phyloP scores from a whole-genome alignment of 2,113 vertebrate species.

The Epinephelus moara region DNA sequence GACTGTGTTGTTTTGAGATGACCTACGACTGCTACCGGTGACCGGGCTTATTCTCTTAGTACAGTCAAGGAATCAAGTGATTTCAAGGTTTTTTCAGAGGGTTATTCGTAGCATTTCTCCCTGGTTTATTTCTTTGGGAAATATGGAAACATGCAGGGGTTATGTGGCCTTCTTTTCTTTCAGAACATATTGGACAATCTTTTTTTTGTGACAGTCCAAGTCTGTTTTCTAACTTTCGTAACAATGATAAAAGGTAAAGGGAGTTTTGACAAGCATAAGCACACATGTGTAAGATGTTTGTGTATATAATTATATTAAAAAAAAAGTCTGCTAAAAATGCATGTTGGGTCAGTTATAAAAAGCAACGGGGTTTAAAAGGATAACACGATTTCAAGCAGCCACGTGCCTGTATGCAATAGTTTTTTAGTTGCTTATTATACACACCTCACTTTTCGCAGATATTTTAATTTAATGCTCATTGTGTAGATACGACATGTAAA shows the following conservation, averaged over 20 bases:
- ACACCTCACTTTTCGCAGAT: constrained; percentile 42
- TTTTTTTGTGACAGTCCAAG: constrained; percentile 18
- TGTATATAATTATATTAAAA: constrained; percentile 32
- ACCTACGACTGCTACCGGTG: constrained; percentile 35
- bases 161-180: constrained; percentile 16
- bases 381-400: constrained; percentile 24
- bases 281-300: constrained; percentile 45
- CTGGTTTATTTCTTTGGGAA: constrained; percentile 12
- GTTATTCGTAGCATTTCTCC: constrained; percentile 38
- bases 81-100: constrained; percentile 37
- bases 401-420: constrained; percentile 37
- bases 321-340: constrained; percentile 20
- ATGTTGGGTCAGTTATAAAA: constrained; percentile 36
- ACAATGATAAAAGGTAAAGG: constrained; percentile 44
- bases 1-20: constrained; percentile 46
- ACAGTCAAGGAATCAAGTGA: constrained; percentile 15
- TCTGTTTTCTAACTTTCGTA: constrained; percentile 36
- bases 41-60: constrained; percentile 26
- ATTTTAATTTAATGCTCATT: constrained; percentile 71
- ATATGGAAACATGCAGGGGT: constrained; percentile 1
- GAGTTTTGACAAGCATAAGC: constrained; percentile 45
- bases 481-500: constrained; percentile 70
- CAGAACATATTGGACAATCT: constrained; percentile 46
- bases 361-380: constrained; percentile 17
- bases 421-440: constrained; percentile 50